phyloP scores from a whole-genome alignment of 2,888 invertebrate genomes.

The Odontomyia ornata region DNA sequence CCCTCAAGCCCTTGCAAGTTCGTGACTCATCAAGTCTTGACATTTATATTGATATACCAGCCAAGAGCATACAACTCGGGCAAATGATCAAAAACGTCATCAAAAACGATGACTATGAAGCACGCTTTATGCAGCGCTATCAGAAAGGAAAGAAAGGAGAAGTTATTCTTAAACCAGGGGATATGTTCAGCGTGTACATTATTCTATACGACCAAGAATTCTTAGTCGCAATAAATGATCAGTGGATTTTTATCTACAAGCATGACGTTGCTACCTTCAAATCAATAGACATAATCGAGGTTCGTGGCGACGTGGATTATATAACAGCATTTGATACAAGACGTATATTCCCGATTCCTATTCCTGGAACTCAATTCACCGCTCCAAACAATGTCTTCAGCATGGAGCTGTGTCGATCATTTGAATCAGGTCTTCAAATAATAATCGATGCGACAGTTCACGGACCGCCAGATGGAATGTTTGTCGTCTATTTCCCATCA shows the following conservation, averaged over 20 bases:
- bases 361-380: constrained; percentile 6
- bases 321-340: not conserved
- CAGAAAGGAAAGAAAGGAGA: not conserved
- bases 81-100: not conserved
- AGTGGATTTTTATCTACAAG: not conserved
- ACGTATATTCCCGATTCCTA: not conserved
- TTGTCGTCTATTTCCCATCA: constrained; percentile 20
- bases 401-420: not conserved
- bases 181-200: not conserved
- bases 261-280: no score
- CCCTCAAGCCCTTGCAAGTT: not conserved
- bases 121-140: not conserved
- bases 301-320: not conserved
- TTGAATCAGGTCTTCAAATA: not conserved
- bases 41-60: not conserved
- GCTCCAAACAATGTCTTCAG: not conserved
- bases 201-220: not conserved
- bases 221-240: not conserved
- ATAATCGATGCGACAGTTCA: not conserved
- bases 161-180: not conserved
- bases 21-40: not conserved
- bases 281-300: not conserved
- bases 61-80: not conserved
- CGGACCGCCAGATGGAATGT: not conserved
- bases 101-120: not conserved